A percentile compares a stretch with the other conserved stretches of the same genome.
These are phyloP conservation scores for Drosophila fulvimacula DNA, from an alignment of 2,888 invertebrate species.

Conservation along the genomic window DNA sequence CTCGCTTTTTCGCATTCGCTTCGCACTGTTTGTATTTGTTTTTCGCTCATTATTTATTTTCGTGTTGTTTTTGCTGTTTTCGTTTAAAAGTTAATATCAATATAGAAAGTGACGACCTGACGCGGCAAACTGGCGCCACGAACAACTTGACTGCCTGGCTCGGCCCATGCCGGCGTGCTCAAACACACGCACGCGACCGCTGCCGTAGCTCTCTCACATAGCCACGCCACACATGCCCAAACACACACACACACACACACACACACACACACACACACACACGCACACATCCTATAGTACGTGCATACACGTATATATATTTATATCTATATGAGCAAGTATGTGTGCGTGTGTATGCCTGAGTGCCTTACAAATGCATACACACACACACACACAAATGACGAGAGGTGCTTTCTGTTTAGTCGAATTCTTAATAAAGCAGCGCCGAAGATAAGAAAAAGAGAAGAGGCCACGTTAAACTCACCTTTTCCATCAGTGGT, in stretches of 20 bases:
- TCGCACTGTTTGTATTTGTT: constrained; percentile 66
- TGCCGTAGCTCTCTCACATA: constrained; percentile 42
- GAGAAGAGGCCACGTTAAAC: constrained; percentile 64
- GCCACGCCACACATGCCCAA: constrained; percentile 7
- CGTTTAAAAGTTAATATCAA: constrained; percentile 81
- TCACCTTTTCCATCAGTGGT: constrained; percentile 94
- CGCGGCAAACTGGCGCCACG: constrained; percentile 82
- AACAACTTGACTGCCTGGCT: constrained; percentile 69
- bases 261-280: no score
- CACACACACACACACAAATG: constrained; percentile 10
- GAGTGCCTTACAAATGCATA: constrained; percentile 7
- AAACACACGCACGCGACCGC: constrained; percentile 73
- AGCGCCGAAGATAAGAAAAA: constrained; percentile 53
- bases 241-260: no score
- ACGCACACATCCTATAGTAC: neutral
- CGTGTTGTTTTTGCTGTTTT: constrained; percentile 77
- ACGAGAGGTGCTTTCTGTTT: constrained; percentile 36
- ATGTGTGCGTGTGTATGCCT: neutral
- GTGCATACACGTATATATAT: neutral
- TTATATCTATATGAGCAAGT: neutral
- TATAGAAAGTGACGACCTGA: constrained; percentile 83
- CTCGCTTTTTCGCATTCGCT: constrained; percentile 54
- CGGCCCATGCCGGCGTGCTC: constrained; percentile 69
- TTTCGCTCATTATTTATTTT: constrained; percentile 76
- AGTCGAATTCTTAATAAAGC: constrained; percentile 30